A percentile compares a stretch with the other conserved stretches of the same genome.
Conservation (phyloP, 2,113 vertebrate species). For the Pteropus alecto region DNA sequence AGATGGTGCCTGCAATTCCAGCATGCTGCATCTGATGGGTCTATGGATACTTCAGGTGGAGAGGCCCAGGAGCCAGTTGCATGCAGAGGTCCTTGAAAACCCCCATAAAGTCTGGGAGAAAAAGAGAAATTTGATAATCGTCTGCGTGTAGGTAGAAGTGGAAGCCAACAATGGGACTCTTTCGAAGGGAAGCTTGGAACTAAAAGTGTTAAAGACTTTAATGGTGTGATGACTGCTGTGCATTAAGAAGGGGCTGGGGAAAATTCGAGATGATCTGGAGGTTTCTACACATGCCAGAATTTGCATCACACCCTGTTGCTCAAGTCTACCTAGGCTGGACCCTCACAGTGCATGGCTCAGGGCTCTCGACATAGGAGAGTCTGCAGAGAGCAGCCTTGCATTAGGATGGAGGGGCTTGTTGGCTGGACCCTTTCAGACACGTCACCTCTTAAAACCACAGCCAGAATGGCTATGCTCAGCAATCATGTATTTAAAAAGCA, state of each 20-base stretch:
- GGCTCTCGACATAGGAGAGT: background rate
- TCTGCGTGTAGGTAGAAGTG: background rate
- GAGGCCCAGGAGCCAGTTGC: background rate
- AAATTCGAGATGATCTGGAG: background rate
- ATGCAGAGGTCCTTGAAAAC: rapidly evolving
- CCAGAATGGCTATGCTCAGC: conserved; percentile 50
- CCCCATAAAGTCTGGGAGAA: background rate
- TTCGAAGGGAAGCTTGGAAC: background rate
- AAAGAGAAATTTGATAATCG: background rate
- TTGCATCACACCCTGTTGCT: background rate
- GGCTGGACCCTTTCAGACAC: background rate
- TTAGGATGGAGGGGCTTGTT: background rate
- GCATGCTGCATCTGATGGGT: background rate
- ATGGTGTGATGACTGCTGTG: background rate
- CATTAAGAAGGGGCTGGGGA: background rate
- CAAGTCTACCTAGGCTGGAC: background rate
- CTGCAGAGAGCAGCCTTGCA: background rate
- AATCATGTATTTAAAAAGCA: conserved; percentile 82
- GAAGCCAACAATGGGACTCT: background rate
- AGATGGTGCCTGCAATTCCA: background rate
- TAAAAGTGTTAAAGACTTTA: background rate
- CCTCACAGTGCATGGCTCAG: rapidly evolving
- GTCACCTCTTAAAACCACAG: conserved; percentile 15
- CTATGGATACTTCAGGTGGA: background rate
- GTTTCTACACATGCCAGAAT: background rate